Conservation (phyloP, 2,113 vertebrate genomes). For the Paramisgurnus dabryanus region DNA sequence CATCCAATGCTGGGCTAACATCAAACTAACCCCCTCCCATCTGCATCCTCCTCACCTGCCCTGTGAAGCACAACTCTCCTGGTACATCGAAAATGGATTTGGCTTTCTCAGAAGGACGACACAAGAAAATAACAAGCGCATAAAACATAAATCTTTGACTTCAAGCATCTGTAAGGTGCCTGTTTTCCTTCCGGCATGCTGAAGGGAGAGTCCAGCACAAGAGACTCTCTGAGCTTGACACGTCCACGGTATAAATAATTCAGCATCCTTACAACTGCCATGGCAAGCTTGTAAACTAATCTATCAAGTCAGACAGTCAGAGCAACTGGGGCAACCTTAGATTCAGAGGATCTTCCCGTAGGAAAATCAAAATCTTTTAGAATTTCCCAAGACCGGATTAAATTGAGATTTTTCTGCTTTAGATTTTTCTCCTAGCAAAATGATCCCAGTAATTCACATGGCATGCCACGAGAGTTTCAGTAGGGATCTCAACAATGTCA, state of each 20-base stretch:
- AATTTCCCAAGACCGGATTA: not conserved
- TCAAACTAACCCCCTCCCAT: slow-evolving; percentile 36
- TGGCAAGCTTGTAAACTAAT: slow-evolving; percentile 11
- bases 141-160: slow-evolving; percentile 23
- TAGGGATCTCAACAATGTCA: too few species aligned
- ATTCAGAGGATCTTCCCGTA: slow-evolving; percentile 4
- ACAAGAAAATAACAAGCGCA: slow-evolving; percentile 20
- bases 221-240: slow-evolving; percentile 21
- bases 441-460: too few species aligned
- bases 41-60: slow-evolving; percentile 54
- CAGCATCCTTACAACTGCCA: slow-evolving; percentile 21
- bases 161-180: slow-evolving; percentile 12
- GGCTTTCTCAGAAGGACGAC: slow-evolving; percentile 23
- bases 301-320: slow-evolving; percentile 13
- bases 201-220: slow-evolving; percentile 14
- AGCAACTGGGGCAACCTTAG: not conserved
- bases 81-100: slow-evolving; percentile 48
- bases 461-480: too few species aligned
- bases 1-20: slow-evolving; percentile 45
- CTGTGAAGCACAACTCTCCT: slow-evolving; percentile 58
- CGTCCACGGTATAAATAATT: slow-evolving; percentile 32
- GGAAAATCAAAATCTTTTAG: not conserved
- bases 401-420: not conserved
- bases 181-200: slow-evolving; percentile 21
- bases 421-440: too few species aligned